Evolutionary conservation across 2,797 vertebrate species (phyloP).

Genomic region (Lepilemur septentrionalis): DNA sequence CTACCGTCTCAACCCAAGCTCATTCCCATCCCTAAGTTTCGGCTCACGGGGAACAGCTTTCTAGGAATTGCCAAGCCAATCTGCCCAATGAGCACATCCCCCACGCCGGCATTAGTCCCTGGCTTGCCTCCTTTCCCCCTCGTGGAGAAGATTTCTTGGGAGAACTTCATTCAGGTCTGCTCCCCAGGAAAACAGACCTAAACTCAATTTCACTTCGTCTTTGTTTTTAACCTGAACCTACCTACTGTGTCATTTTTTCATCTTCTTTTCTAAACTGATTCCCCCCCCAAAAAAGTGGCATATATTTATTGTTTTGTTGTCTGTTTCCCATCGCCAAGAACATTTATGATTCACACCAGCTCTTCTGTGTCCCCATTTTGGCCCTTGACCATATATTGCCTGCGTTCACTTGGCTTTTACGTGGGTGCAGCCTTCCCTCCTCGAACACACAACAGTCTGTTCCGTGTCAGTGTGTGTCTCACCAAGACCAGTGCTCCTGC

Average conservation of each 20-base stretch:
- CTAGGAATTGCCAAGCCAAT: not conserved
- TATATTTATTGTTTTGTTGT: not conserved
- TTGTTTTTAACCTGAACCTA: not conserved
- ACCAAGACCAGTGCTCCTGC: not conserved
- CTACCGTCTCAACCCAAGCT: not conserved
- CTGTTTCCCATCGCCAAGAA: not conserved
- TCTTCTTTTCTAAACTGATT: not conserved
- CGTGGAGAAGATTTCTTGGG: accelerated
- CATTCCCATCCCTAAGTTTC: not conserved
- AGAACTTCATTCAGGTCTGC: accelerated
- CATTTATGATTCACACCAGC: not conserved
- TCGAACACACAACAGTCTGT: not conserved
- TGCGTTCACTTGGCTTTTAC: not conserved
- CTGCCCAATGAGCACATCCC: accelerated
- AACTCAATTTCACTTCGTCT: not conserved
- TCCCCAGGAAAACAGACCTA: not conserved
- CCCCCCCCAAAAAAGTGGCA: not conserved
- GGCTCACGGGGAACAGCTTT: not conserved
- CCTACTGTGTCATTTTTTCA: not conserved
- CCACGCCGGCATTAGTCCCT: accelerated
- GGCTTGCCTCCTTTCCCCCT: not conserved
- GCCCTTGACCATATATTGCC: not conserved
- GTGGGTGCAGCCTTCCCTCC: not conserved
- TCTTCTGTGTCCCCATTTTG: not conserved
- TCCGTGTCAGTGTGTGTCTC: not conserved